Percentiles rank a stretch among this genome's conserved stretches.
phyloP scores from a whole-genome alignment of 2,113 vertebrate species.

The Cromileptes altivelis region DNA sequence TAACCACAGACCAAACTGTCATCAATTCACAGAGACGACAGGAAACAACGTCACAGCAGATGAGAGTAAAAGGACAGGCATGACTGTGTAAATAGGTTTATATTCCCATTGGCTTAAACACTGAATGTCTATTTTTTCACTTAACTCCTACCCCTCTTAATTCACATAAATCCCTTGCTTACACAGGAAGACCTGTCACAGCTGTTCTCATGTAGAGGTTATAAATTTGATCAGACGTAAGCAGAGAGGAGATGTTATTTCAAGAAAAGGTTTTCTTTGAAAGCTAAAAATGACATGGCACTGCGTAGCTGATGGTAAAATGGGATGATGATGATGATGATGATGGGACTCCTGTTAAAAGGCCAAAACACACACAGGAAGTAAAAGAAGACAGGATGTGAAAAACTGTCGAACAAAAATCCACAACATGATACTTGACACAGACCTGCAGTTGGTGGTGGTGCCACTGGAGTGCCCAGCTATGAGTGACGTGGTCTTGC shows the following conservation, averaged over 20 bases:
- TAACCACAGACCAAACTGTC: background rate
- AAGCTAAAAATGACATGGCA: conserved; percentile 26
- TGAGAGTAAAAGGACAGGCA: background rate
- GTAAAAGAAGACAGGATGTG: background rate
- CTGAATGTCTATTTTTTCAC: conserved; percentile 27
- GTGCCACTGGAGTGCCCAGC: conserved; percentile 85
- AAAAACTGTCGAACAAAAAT: conserved; percentile 1
- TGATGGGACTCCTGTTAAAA: conserved; percentile 6
- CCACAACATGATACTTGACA: background rate
- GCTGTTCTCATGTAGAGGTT: background rate
- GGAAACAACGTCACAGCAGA: background rate
- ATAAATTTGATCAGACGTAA: conserved; percentile 20
- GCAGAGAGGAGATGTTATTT: conserved; percentile 36
- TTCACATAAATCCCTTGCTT: conserved; percentile 4
- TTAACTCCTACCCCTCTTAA: conserved; percentile 22
- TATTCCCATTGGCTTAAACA: conserved; percentile 14
- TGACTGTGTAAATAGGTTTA: conserved; percentile 46
- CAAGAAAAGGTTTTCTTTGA: conserved; percentile 16
- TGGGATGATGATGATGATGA: background rate
- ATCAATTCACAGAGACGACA: conserved; percentile 11
- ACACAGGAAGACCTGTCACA: background rate
- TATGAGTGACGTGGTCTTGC: conserved; percentile 90
- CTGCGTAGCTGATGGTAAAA: background rate
- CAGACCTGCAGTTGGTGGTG: conserved; percentile 90
- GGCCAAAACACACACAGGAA: background rate